Evolutionary conservation across 2,113 vertebrate species (phyloP), one percentile per base, ranked within the genome.

Genomic region (Percopsis transmontana): DNA sequence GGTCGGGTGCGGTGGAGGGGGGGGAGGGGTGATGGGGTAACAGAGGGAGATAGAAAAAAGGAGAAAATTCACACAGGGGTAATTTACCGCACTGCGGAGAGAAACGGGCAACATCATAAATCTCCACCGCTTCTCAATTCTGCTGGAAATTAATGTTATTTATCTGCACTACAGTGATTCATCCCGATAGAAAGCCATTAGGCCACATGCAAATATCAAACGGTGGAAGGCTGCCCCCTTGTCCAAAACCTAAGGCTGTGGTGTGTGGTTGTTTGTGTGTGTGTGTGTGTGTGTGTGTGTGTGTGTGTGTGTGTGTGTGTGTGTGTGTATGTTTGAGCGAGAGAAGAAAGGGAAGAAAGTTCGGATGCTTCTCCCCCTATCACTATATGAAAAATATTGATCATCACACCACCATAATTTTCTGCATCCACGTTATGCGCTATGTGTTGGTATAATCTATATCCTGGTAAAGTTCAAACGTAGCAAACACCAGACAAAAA

Each of bases 1-100:
- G 3, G 42, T 45, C 3, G 11, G 48, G 38, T 69, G 69, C 63
- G 64, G 58, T 62, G 64, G 42, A 40, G 15, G 70, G 68, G 76
- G 70, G 82, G 79, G 72, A 79, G 60, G 81, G 74, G 68, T 74
- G 59, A 77, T 61, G 69, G 72, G 88, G 80, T 68, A 84, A 77
- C 5, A 79, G 56, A 58, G 60, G 75, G 62, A 76, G 74, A 72
- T 69, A 56, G 62, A 73, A 75, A 76, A 81, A 77, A 59, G 74
- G 58, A 62, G 80, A 85, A 79, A 84, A 89, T 88, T 86, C 68
- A 88, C 76, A 74, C 59, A 27, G 76, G 76, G 82, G 62, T 87
- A 90, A 90, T 89, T 87, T 88, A 90, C 88, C 68, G 88, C 89
- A 91, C 79, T 90, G 91, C 90, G 85, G 85, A 84, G 82, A 86